Evolutionary conservation across 2,113 vertebrate genomes (phyloP).

Genomic region (Urocolius indicus): DNA sequence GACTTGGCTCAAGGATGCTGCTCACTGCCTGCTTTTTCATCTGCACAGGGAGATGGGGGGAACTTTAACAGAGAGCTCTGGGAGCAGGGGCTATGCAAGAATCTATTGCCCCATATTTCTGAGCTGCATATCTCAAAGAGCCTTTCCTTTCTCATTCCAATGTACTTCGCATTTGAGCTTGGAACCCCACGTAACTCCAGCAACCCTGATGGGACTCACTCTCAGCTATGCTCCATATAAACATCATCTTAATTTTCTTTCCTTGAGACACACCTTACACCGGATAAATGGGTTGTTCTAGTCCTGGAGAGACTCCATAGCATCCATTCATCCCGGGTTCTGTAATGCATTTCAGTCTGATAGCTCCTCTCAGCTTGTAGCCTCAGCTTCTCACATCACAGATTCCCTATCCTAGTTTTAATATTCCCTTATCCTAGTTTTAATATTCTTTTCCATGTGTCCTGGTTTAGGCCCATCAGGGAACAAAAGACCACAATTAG

Average conservation of each 20-base stretch:
- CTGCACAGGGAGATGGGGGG: not conserved
- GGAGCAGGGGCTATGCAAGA: not conserved
- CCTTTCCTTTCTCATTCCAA: constrained; percentile 43
- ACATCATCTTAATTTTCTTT: constrained; percentile 36
- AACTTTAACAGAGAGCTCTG: not conserved
- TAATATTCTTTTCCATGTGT: constrained; percentile 28
- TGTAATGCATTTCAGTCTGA: not conserved
- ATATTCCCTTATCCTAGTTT: not conserved
- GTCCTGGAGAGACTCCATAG: not conserved
- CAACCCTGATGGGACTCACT: not conserved
- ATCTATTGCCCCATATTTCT: not conserved
- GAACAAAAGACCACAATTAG: no score
- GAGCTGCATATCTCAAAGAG: constrained; percentile 3
- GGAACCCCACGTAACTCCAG: not conserved
- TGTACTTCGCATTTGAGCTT: not conserved
- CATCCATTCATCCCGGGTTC: not conserved
- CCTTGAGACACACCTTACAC: not conserved
- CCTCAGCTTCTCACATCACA: not conserved
- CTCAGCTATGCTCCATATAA: not conserved
- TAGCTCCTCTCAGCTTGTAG: not conserved
- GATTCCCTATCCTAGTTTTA: no score
- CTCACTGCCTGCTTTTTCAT: constrained; percentile 53
- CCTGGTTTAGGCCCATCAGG: no score
- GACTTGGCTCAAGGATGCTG: not conserved
- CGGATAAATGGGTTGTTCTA: not conserved